Percentiles rank a stretch among this genome's conserved stretches.
These are phyloP conservation scores for Lasioglossum villosulum DNA, from an alignment of 2,888 invertebrate species.

Conservation along the genomic window DNA sequence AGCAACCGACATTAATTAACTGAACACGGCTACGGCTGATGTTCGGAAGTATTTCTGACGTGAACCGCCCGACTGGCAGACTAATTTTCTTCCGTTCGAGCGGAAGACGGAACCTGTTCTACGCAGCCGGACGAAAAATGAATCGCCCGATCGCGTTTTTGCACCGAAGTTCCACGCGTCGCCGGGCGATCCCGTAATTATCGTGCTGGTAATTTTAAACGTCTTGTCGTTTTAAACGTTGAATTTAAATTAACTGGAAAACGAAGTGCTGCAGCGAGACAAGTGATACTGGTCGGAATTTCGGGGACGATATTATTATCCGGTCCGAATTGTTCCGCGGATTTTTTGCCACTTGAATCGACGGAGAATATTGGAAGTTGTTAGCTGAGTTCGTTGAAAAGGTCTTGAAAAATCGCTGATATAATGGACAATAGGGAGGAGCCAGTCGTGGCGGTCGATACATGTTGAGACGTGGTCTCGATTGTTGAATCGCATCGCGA, in stretches of 20 bases:
- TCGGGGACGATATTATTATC: not conserved
- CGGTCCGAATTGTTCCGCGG: not conserved
- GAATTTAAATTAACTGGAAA: not conserved
- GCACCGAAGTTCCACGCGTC: not conserved
- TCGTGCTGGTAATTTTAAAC: not conserved
- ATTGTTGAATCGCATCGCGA: not conserved
- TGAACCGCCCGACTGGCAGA: constrained; percentile 29
- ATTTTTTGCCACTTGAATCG: not conserved
- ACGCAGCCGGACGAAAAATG: not conserved
- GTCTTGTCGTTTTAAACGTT: too few relatives aligned
- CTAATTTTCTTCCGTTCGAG: constrained; percentile 24
- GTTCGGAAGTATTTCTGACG: constrained; percentile 37
- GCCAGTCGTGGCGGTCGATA: not conserved
- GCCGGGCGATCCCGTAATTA: not conserved
- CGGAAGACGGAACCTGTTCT: constrained; percentile 4
- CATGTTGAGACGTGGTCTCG: not conserved
- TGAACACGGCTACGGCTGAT: constrained; percentile 19
- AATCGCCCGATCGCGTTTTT: constrained; percentile 13
- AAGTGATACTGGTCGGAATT: not conserved
- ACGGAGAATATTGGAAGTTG: not conserved
- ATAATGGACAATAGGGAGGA: not conserved
- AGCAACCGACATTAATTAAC: constrained; percentile 50
- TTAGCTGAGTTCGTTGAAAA: not conserved
- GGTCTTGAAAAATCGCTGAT: not conserved
- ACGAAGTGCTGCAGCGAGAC: not conserved